Conservation (phyloP, 2,888 invertebrate species). For the Drymonia ruficornis region DNA sequence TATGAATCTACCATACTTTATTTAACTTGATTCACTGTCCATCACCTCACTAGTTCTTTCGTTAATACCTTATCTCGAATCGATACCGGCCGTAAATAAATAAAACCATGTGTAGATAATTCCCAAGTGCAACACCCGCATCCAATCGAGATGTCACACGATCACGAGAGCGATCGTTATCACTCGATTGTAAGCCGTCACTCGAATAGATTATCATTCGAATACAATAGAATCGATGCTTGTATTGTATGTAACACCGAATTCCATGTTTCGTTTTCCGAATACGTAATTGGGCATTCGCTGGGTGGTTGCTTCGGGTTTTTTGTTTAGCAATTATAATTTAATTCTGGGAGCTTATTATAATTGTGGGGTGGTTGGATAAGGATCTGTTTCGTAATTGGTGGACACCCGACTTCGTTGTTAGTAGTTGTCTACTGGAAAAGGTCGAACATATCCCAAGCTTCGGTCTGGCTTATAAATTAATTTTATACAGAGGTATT, state of each 20-base stretch:
- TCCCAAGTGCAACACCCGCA: conserved; percentile 55
- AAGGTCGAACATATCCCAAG: conserved; percentile 10
- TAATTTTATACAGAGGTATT: no score
- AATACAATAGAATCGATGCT: conserved; percentile 51
- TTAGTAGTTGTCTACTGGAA: conserved; percentile 3
- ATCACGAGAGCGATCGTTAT: conserved; percentile 49
- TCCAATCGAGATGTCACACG: conserved; percentile 55
- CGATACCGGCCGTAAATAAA: conserved; percentile 31
- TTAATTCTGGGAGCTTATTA: conserved; percentile 14
- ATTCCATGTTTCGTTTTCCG: conserved; percentile 32
- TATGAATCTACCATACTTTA: not conserved
- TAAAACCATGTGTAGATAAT: conserved; percentile 32
- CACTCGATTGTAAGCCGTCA: conserved; percentile 45
- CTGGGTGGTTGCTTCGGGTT: conserved; percentile 33
- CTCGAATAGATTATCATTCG: conserved; percentile 48
- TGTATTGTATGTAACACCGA: conserved; percentile 36
- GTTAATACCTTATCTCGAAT: conserved; percentile 16
- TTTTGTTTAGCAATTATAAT: conserved; percentile 27
- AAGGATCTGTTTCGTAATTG: not conserved
- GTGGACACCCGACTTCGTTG: not conserved
- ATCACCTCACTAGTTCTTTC: conserved; percentile 3
- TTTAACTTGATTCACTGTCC: conserved; percentile 20
- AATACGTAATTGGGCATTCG: conserved; percentile 48
- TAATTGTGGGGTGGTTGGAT: conserved; percentile 10
- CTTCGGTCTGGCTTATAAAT: not conserved